These are phyloP conservation scores for Drosophila leonis DNA, from an alignment of 2,888 invertebrate genomes.

Conservation along the genomic window DNA sequence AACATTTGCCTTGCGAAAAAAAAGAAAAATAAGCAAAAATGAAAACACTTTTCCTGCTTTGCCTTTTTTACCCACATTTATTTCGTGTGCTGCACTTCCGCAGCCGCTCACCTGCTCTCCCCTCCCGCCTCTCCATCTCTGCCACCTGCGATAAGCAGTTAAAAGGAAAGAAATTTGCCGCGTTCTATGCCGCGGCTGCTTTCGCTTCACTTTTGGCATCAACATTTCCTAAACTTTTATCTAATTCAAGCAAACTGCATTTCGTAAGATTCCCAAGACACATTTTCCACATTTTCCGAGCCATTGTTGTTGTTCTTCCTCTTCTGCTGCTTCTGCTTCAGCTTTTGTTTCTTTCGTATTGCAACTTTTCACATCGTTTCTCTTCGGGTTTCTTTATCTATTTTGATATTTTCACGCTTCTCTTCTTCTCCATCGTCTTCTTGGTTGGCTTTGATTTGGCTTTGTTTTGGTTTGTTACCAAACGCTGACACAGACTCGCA, in stretches of 20 bases:
- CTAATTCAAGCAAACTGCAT: constrained; percentile 76
- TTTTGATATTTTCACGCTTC: constrained; percentile 22
- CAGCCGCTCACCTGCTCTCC: constrained; percentile 7
- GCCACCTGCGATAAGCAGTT: constrained; percentile 43
- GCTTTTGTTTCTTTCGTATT: constrained; percentile 68
- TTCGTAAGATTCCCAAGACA: constrained; percentile 19
- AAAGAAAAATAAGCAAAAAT: neutral
- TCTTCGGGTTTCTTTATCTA: constrained; percentile 29
- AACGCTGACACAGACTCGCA: constrained; percentile 57
- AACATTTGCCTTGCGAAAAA: constrained; percentile 13
- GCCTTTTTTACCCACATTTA: constrained; percentile 78
- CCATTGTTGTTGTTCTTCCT: constrained; percentile 66
- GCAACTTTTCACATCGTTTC: constrained; percentile 79
- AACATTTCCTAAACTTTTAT: constrained; percentile 80
- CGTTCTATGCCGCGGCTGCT: constrained; percentile 10
- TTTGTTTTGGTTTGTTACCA: constrained; percentile 35
- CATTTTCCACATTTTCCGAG: constrained; percentile 78
- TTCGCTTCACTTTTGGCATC: constrained; percentile 63
- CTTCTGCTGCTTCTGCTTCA: constrained; percentile 43
- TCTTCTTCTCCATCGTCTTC: constrained; percentile 22
- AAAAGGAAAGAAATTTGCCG: constrained; percentile 20
- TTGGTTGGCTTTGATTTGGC: constrained; percentile 51
- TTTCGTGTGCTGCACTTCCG: constrained; percentile 74
- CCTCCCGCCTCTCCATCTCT: neutral
- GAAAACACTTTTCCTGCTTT: constrained; percentile 61